Conservation (phyloP, 2,113 vertebrate genomes). For the Brachypteracias leptosomus region DNA sequence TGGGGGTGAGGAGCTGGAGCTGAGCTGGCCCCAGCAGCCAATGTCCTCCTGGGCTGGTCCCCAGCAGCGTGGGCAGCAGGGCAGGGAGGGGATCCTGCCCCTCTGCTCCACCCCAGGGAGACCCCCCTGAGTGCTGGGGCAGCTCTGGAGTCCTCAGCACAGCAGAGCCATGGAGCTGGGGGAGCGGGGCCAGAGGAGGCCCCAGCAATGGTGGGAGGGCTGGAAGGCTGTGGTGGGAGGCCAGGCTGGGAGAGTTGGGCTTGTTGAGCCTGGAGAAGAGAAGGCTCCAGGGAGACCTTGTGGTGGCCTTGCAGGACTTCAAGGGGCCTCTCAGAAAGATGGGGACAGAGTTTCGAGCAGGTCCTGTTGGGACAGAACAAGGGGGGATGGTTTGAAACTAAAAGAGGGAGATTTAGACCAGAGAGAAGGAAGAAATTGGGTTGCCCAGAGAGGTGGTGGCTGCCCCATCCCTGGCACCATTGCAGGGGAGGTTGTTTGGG, state of each 20-base stretch:
- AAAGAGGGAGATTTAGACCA: background rate
- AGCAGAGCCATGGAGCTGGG: too few species aligned
- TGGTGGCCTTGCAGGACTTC: background rate
- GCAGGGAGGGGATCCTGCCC: background rate
- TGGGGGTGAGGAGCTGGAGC: background rate
- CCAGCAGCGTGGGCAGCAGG: background rate
- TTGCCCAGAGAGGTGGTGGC: background rate
- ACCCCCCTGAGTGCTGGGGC: background rate
- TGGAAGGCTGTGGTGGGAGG: background rate
- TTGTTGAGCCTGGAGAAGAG: background rate
- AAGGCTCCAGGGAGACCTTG: background rate
- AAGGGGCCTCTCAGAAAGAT: background rate
- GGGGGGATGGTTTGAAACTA: background rate
- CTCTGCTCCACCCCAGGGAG: background rate
- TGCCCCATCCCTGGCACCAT: background rate
- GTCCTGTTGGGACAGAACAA: background rate
- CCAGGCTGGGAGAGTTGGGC: too few species aligned
- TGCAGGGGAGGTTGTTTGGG: background rate
- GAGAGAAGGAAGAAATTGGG: too few species aligned
- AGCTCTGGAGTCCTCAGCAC: background rate
- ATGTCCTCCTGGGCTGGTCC: background rate
- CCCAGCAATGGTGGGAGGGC: background rate
- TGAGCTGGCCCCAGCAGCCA: rapidly evolving
- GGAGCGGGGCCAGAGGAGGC: too few species aligned
- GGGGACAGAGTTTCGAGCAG: background rate